Base-by-base conservation (phyloP, 1,140 invertebrate genomes). In the Nephila pilipes region DNA sequence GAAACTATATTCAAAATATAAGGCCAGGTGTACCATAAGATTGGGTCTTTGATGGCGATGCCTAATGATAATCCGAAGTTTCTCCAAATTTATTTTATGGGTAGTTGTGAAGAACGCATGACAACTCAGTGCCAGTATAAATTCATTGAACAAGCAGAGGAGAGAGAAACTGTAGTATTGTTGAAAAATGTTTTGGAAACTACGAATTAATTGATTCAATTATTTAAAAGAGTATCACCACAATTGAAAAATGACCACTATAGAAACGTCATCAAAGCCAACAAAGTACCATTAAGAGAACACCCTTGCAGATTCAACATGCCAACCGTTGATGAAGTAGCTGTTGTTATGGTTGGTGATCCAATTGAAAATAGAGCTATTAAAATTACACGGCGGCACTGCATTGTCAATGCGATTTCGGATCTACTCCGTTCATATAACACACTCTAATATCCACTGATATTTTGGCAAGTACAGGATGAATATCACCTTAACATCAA, bases 341-440 rank as follows among this genome's bases (percentile, higher is more conserved):
- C 94, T 79, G 93, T 94, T 25, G 75, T 95, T 54, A 94, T 95
- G n/a, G 93, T 94, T 80, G 94, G 93, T 63, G 87, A 94, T 81
- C 85, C 94, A 57, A 94, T 32, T 36, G 25, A 32, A 91, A 90
- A 91, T 93, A 94, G 69, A 94, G 94, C 38, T 94, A 94, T 94
- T 63, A 94, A 95, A 89, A 92, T 95, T 1, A 91, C 90, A n/a
- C n/a, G 58, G 32, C 95, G 93, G 65, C 55, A 94, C 60, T 55
- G 38, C 38, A 38, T 6, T 3, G 6, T 38, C 2, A 38, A 6
- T 38, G 6, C 6, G 38, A 38, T 38, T 38, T 38, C 38, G 2
- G 38, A 38, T 6, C 38, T 38, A 6, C 38, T 3, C 38, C 38
- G 38, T 38, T 2, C 38, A 38, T 38, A 38, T 6, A 6, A 38